Conservation (phyloP, 1,140 invertebrate species). For the Plutomurus gul region DNA sequence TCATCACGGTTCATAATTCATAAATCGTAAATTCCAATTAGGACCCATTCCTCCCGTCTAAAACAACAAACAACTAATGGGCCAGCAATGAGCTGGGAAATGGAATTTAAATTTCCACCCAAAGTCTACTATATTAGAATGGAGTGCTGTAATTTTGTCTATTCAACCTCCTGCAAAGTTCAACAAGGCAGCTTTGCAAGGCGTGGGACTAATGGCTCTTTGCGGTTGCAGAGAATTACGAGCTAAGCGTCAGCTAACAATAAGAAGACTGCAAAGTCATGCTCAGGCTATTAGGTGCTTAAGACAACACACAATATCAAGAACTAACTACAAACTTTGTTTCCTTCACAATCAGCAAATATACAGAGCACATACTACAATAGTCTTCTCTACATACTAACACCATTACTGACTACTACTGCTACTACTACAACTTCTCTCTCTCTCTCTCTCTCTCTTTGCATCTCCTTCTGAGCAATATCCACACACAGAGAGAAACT, state of each 20-base stretch:
- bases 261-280: constrained; percentile 5
- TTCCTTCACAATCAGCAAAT: background rate
- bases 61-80: constrained; percentile 33
- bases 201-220: constrained; percentile 32
- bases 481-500: background rate
- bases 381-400: background rate
- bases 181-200: constrained; percentile 7
- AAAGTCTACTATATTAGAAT: background rate
- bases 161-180: constrained; percentile 6
- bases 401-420: background rate
- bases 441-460: background rate
- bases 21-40: constrained; percentile 29
- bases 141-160: constrained; percentile 6
- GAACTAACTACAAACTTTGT: constrained; percentile 1
- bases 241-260: constrained; percentile 18
- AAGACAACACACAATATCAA: constrained; percentile 16
- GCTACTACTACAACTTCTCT: background rate
- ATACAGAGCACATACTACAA: background rate
- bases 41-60: background rate
- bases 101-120: constrained; percentile 2
- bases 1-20: constrained; percentile 10
- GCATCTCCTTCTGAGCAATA: too few relatives aligned
- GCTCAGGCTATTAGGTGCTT: background rate
- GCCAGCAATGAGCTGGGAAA: constrained; percentile 8
- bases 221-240: constrained; percentile 28